A percentile compares a stretch with the other conserved stretches of the same genome.
Conservation (phyloP, 2,113 vertebrate genomes). For the Megaleporinus macrocephalus region DNA sequence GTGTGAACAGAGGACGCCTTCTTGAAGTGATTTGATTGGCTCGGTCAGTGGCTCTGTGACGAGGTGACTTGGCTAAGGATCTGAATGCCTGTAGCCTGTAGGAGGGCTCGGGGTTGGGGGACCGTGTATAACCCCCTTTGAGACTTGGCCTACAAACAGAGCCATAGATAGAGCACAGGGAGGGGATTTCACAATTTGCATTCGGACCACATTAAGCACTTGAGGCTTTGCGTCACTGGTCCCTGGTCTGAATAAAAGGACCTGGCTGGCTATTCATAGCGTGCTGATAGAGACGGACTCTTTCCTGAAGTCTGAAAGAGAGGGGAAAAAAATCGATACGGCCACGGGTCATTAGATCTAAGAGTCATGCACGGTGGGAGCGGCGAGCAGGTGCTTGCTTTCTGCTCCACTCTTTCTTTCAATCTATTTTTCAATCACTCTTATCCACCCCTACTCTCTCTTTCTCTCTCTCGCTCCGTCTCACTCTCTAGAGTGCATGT, state of each 20-base stretch:
- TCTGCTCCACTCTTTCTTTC: slow-evolving; percentile 53
- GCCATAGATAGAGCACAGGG: slow-evolving; percentile 36
- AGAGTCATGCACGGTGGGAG: slow-evolving; percentile 24
- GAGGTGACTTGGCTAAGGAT: slow-evolving; percentile 37
- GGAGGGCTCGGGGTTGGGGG: too few species aligned
- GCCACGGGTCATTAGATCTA: slow-evolving; percentile 28
- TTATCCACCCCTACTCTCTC: background rate
- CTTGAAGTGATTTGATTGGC: slow-evolving; percentile 36
- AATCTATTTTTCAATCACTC: slow-evolving; percentile 41
- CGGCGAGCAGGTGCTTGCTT: slow-evolving; percentile 62
- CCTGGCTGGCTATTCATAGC: slow-evolving; percentile 28
- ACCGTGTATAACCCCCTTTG: slow-evolving; percentile 63
- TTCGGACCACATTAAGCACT: background rate
- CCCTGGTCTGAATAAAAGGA: slow-evolving; percentile 14
- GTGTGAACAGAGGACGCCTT: background rate
- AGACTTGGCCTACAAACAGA: slow-evolving; percentile 72
- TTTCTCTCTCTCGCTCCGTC: slow-evolving; percentile 14
- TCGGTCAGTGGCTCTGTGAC: background rate
- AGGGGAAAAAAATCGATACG: slow-evolving; percentile 30
- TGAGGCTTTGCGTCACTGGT: slow-evolving; percentile 4
- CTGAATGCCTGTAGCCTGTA: slow-evolving; percentile 44
- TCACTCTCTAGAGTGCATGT: slow-evolving; percentile 7
- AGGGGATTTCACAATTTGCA: background rate
- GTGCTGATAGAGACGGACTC: slow-evolving; percentile 25
- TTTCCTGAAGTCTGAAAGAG: slow-evolving; percentile 30